Evolutionary conservation across 2,113 vertebrate species (phyloP).

Genomic region (Corythaixoides concolor): DNA sequence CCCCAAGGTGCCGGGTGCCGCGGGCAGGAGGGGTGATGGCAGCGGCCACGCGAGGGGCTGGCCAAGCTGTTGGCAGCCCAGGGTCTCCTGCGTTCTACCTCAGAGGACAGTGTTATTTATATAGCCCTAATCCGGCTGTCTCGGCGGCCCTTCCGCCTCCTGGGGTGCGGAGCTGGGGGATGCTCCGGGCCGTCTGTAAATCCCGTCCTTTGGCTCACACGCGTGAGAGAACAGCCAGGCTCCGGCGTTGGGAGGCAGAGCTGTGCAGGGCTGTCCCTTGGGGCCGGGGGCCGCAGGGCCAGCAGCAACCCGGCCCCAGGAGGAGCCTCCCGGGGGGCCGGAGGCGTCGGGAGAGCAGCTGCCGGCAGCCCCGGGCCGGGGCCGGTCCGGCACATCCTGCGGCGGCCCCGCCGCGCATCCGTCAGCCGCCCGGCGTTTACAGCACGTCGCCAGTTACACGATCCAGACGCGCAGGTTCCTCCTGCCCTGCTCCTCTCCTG

Average conservation of each 20-base stretch:
- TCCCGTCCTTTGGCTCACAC: neutral
- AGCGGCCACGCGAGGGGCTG: fast-evolving
- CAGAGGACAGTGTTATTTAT: neutral
- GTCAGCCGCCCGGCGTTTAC: conserved; percentile 62
- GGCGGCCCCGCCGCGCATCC: conserved; percentile 46
- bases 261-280: neutral
- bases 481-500: conserved; percentile 2
- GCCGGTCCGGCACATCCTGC: conserved; percentile 7
- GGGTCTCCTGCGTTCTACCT: neutral
- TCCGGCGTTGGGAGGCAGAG: neutral
- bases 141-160: neutral
- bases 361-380: neutral
- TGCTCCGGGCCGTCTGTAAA: neutral
- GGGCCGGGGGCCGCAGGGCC: neutral
- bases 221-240: neutral
- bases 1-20: fast-evolving
- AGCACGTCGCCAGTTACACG: conserved; percentile 66
- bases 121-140: neutral
- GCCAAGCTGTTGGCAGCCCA: neutral
- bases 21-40: fast-evolving
- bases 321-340: neutral
- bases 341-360: neutral
- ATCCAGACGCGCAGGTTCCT: conserved; percentile 66
- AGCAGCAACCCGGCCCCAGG: neutral
- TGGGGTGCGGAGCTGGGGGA: neutral